Percentiles rank a stretch among this genome's conserved stretches.
Evolutionary conservation across 2,888 invertebrate genomes (phyloP).

Genomic region (Allygus modestus): DNA sequence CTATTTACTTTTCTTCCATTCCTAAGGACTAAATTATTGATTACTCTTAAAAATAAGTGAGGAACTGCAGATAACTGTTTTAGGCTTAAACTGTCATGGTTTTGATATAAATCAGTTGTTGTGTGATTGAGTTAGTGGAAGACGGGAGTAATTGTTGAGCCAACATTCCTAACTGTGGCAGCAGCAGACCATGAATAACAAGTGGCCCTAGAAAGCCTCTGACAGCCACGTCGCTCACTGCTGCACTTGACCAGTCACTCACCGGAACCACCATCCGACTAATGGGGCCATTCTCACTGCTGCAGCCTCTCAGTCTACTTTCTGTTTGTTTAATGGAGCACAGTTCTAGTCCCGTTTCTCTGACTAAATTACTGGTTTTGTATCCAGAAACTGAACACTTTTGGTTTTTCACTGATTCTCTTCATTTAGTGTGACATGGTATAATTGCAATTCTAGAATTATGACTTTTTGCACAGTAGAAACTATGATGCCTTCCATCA

Average conservation of each 20-base stretch:
- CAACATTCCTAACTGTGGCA: conserved; percentile 54
- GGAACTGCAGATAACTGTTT: too few relatives aligned
- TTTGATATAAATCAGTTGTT: background rate
- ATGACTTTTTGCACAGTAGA: too few relatives aligned
- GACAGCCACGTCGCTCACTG: background rate
- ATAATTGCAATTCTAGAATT: too few relatives aligned
- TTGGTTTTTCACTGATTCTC: too few relatives aligned
- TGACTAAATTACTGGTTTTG: background rate
- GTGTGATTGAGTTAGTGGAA: background rate
- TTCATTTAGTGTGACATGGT: too few relatives aligned
- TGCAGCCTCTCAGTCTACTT: conserved; percentile 1
- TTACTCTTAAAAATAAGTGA: too few relatives aligned
- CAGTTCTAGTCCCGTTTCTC: background rate
- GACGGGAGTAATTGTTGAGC: background rate
- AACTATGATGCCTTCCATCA: too few relatives aligned
- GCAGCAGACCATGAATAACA: conserved; percentile 37
- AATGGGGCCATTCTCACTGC: background rate
- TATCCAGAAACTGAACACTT: too few relatives aligned
- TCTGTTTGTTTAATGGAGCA: conserved; percentile 24
- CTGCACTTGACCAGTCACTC: conserved; percentile 17
- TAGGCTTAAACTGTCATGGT: too few relatives aligned
- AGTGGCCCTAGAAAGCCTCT: conserved; percentile 11
- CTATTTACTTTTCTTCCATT: too few relatives aligned
- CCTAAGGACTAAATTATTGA: too few relatives aligned
- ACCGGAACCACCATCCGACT: background rate